Base-by-base conservation (phyloP, 92 coral and sea anemone genomes). In the Porites cylindrica region DNA sequence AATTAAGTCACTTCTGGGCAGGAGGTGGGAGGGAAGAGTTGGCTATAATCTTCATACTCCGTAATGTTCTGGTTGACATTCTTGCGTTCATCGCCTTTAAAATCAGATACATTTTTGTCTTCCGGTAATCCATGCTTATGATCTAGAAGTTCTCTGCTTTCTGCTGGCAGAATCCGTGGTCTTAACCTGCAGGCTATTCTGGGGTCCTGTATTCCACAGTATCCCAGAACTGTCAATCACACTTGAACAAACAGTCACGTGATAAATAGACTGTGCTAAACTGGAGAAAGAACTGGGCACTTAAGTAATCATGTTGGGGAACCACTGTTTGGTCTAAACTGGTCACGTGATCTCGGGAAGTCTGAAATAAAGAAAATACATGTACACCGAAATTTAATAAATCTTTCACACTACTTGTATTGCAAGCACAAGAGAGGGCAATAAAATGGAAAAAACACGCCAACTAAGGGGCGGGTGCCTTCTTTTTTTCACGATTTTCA, bases 221-320 rank as follows among this genome's bases (percentile, higher is more conserved):
- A 88, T 90, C 73, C 96, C 98, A 53, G 84, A 75, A 88, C 91
- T 94, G 83, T 94, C 98, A 62, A 94, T 88, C 85, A 96, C 95
- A 32, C 96, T 92, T 0, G 97, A 81, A 50, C 83, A 90, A 23
- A 96, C 98, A 32, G 89, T 92, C 82, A 96, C 98, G 82, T 91
- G 87, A 91, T 96, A 90, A 24, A 91, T 85, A 56, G 93, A 80
- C 47, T 92, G 90, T 72, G 52, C 79, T 86, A 73, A 96, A 94
- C 54, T 96, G 93, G 75, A 96, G 94, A 50, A 96, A 94, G 88
- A 96, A 96, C 91, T 96, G 98, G 88, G 97, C 96, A 82, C 99
- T 97, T 86, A 97, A 97, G 86, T 97, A 97, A 78, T 97, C 99
- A 51, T 97, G 91, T 83, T 95, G 98, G 7, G 98, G 98, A 29